Base-by-base conservation (phyloP, 2,888 invertebrate genomes). In the Tuta absoluta region DNA sequence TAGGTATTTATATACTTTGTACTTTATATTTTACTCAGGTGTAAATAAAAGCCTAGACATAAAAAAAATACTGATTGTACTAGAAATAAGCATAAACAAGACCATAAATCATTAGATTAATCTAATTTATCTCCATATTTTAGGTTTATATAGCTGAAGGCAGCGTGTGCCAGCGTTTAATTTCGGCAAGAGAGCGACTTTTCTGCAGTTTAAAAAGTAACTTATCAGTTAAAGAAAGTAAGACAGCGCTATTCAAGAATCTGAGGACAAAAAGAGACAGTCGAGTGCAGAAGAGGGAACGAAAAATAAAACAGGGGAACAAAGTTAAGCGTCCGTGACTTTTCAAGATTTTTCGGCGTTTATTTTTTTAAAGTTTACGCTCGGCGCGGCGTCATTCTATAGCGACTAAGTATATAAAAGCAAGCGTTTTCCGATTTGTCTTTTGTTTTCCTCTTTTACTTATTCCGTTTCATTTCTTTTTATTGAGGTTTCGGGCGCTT, bases 261-360 rank as follows among this genome's bases (percentile, higher is more conserved):
- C 73, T 69, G 66, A 68, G 76, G 72, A 68, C 67, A 74, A 77
- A 79, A 74, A 75, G 80, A 71, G 81, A 81, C 78, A 79, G 70
- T 73, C 69, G 73, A 78, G 75, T 79, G 82, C 79, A 81, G 80
- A 81, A 84, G 83, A 89, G 89, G 91, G 89, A 89, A 84, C 79
- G 83, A 82, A 89, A 86, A 91, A 91, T 91, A 91, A 91, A 91
- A 90, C 88, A 84, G 91, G 91, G 91, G 91, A 89, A 86, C 85
- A 89, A 91, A 92, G 91, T 91, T 92, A 92, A 92, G 91, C 91
- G 89, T 88, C 92, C 91, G 91, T 92, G 92, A 92, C 92, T 91
- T 91, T 91, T 89, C 86, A 91, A 91, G 89, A 88, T 89, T 91
- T 90, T 90, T 88, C 79, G 83, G 80, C 85, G 86, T 89, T 89